A percentile compares a stretch with the other conserved stretches of the same genome.
phyloP scores from a whole-genome alignment of 2,113 vertebrate species.

The Nanorana parkeri region DNA sequence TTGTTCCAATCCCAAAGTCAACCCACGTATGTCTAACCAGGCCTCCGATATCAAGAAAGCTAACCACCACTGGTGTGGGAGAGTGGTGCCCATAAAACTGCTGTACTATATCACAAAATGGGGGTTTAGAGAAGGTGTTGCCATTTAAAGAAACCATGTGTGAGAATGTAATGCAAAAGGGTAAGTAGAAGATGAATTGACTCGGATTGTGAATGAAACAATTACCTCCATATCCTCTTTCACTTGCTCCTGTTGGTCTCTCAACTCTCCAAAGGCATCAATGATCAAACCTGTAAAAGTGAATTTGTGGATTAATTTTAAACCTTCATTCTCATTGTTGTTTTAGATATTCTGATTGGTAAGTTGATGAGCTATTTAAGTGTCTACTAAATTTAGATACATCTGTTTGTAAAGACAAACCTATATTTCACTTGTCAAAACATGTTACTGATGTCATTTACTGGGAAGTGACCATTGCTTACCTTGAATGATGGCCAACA shows the following conservation, averaged over 20 bases:
- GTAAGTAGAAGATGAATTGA: too few relatives aligned
- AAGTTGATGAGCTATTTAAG: background rate
- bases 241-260: conserved; percentile 93
- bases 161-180: too few relatives aligned
- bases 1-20: too few relatives aligned
- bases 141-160: too few relatives aligned
- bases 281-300: conserved; percentile 85
- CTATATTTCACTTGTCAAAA: background rate
- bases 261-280: conserved; percentile 89
- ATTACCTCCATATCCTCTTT: conserved; percentile 93
- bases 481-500: conserved; percentile 95
- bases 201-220: too few relatives aligned
- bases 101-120: too few relatives aligned
- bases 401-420: too few relatives aligned
- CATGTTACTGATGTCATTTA: background rate
- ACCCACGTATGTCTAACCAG: too few relatives aligned
- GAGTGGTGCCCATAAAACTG: too few relatives aligned
- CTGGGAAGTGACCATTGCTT: conserved; percentile 22
- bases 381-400: background rate
- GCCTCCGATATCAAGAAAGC: too few relatives aligned
- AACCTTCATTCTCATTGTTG: background rate
- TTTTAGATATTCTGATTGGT: background rate
- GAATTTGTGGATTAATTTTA: background rate
- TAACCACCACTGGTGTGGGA: background rate
- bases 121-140: too few relatives aligned